Base-by-base conservation (phyloP, 2,797 vertebrate species). In the Erethizon dorsatum region DNA sequence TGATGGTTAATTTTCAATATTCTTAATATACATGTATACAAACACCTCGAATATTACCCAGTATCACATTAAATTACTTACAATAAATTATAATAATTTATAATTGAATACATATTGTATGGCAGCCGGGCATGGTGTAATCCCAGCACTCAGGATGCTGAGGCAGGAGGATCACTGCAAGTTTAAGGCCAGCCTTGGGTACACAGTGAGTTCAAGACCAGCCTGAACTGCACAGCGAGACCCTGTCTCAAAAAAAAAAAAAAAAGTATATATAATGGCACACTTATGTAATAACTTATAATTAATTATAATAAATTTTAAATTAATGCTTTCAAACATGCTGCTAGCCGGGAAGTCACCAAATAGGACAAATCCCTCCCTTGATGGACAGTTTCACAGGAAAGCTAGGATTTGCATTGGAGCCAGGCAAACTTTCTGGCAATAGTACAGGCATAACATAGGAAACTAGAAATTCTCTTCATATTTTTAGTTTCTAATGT, bases 401-500 rank as follows among this genome's bases (percentile, higher is more conserved):
- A 78, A 69, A 18, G 18, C 31, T 15, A 82, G 14, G 13, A 24
- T 75, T 17, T 6, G 1, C 9, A 18, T 37, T 13, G 11, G 7
- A 67, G 2, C 2, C 22, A 94, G n/a, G 33, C 24, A 65, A 91
- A 45, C 12, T 71, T 83, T 26, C n/a, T 84, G 24, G 41, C 50
- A 93, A 89, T 56, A 54, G 12, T 31, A 63, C 78, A 79, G 90
- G 26, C 17, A 80, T 28, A 24, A 31, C 33, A 37, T 50, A 82
- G 79, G 71, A 63, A 92, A 84, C n/a, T 28, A 3, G 2, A 65
- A 5, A 69, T 88, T 56, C 67, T 83, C 69, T 75, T 69, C 56
- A 59, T 82, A 94, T 31, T 92, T 91, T 94, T 26, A 45, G 20
- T 83, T 80, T 89, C 8, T 75, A 90, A 88, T 83, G 88, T 56